A percentile compares a stretch with the other conserved stretches of the same genome.
phyloP scores from a whole-genome alignment of 2,797 vertebrate genomes.

The Botia almorhae region DNA sequence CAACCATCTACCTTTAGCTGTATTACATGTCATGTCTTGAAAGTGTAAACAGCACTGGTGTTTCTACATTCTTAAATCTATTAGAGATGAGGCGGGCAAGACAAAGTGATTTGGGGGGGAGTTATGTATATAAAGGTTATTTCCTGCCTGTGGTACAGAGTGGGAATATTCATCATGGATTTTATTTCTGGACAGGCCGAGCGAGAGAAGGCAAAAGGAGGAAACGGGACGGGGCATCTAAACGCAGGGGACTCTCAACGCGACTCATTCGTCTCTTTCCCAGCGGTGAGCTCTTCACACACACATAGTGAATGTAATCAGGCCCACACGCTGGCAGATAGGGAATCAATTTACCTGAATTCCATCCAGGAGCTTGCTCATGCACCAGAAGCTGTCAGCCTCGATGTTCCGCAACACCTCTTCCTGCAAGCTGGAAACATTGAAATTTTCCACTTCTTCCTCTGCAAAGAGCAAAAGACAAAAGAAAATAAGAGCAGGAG shows the following conservation, averaged over 20 bases:
- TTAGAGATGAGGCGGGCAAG: slow-evolving; percentile 51
- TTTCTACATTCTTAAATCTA: slow-evolving; percentile 64
- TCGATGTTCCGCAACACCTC: slow-evolving; percentile 94
- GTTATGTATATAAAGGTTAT: too few relatives aligned
- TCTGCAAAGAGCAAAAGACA: slow-evolving; percentile 68
- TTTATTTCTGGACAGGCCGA: slow-evolving; percentile 56
- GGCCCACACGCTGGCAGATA: slow-evolving; percentile 62
- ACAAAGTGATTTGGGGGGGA: too few relatives aligned
- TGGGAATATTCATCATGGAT: slow-evolving; percentile 68
- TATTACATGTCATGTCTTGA: slow-evolving; percentile 30
- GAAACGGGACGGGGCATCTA: slow-evolving; percentile 68
- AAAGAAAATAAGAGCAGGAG: slow-evolving; percentile 5
- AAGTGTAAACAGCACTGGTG: slow-evolving; percentile 53
- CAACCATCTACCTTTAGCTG: slow-evolving; percentile 35
- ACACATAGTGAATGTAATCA: slow-evolving; percentile 60
- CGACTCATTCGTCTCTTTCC: slow-evolving; percentile 41
- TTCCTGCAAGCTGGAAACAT: slow-evolving; percentile 91
- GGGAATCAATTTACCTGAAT: slow-evolving; percentile 93
- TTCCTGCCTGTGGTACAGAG: slow-evolving; percentile 50
- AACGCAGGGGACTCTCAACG: slow-evolving; percentile 54
- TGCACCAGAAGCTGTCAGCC: slow-evolving; percentile 67
- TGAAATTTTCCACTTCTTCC: slow-evolving; percentile 92
- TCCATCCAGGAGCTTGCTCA: slow-evolving; percentile 98
- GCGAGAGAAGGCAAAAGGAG: slow-evolving; percentile 66
- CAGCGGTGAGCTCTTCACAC: slow-evolving; percentile 50